Evolutionary conservation across 2,113 vertebrate species (phyloP).

Genomic region (Peromyscus polionotus): DNA sequence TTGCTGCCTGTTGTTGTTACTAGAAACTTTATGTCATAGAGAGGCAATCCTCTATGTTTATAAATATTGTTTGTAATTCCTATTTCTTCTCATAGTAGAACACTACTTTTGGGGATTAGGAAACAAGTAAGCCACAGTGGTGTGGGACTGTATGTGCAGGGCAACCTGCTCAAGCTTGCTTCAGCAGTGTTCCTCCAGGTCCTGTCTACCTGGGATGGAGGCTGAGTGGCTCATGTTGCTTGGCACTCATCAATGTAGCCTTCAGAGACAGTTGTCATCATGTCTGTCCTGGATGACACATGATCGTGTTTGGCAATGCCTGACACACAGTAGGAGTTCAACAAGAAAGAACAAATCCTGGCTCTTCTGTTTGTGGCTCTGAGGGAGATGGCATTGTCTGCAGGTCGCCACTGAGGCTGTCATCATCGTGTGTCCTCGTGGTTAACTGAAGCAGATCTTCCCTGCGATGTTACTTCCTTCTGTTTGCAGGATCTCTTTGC

Average conservation of each 20-base stretch:
- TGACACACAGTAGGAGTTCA: not conserved
- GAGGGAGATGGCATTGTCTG: not conserved
- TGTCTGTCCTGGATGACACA: not conserved
- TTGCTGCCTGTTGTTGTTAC: not conserved
- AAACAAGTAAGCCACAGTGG: not conserved
- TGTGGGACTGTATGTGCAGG: not conserved
- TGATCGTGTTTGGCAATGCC: not conserved
- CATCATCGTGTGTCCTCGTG: not conserved
- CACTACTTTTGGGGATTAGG: constrained; percentile 20
- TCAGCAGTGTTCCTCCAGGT: not conserved
- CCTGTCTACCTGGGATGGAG: not conserved
- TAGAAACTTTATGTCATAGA: constrained; percentile 10
- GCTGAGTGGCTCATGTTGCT: constrained; percentile 13
- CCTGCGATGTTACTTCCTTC: constrained; percentile 59
- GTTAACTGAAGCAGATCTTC: not conserved
- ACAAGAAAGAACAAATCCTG: not conserved
- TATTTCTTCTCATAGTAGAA: not conserved
- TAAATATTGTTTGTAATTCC: constrained; percentile 45
- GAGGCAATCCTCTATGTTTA: not conserved
- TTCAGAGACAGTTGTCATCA: not conserved
- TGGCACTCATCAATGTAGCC: not conserved
- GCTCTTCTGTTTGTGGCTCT: not conserved
- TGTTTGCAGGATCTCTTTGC: constrained; percentile 69
- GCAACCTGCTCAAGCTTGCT: not conserved
- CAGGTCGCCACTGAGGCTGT: not conserved